Percentiles rank a stretch among this genome's conserved stretches.
phyloP scores from a whole-genome alignment of 1,140 invertebrate species.

The Habropoda laboriosa region DNA sequence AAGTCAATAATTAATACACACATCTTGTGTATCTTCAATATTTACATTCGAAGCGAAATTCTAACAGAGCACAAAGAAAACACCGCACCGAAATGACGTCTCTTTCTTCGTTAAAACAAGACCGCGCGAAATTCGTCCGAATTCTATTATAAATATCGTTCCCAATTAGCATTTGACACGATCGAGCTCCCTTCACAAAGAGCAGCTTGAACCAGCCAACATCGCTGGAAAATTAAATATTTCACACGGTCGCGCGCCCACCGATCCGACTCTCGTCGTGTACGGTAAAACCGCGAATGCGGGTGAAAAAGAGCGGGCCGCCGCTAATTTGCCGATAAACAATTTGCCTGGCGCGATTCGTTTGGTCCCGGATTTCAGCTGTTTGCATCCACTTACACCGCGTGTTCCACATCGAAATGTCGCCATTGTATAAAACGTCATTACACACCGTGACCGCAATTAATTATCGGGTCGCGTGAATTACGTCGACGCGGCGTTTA shows the following conservation, averaged over 20 bases:
- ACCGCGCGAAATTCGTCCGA: too few relatives aligned
- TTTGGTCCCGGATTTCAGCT: neutral
- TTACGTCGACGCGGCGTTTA: neutral
- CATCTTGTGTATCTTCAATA: too few relatives aligned
- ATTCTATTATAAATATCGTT: neutral
- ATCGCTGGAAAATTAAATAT: slow-evolving; percentile 1
- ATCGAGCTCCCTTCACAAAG: neutral
- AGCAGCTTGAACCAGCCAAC: neutral
- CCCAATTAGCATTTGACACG: neutral
- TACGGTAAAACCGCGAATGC: neutral
- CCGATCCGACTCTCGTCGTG: neutral
- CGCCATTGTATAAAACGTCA: neutral
- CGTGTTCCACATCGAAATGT: neutral
- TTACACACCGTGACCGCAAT: neutral
- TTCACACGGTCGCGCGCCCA: neutral
- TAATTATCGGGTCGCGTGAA: slow-evolving; percentile 8
- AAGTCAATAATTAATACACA: too few relatives aligned
- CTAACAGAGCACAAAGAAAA: too few relatives aligned
- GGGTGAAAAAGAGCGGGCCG: neutral
- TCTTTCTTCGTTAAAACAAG: too few relatives aligned
- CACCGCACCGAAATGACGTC: too few relatives aligned
- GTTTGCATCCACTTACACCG: neutral
- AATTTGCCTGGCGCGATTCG: slow-evolving; percentile 9
- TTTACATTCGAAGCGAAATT: too few relatives aligned
- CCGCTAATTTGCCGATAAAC: slow-evolving; percentile 28